phyloP scores from a whole-genome alignment of 2,113 vertebrate species.

The Tetrax tetrax region DNA sequence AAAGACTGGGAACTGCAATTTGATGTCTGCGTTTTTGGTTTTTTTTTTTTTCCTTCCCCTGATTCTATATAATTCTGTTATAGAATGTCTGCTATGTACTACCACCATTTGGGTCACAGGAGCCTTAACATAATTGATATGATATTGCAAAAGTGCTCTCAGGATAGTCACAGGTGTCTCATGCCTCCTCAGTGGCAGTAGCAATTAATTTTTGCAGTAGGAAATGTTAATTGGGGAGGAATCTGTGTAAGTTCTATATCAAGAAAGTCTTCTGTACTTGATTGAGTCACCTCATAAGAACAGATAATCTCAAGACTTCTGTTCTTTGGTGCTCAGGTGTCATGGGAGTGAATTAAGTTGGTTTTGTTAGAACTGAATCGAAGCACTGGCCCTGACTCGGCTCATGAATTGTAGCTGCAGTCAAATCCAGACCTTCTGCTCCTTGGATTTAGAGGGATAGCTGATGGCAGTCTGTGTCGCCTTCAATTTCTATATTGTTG shows the following conservation, averaged over 20 bases:
- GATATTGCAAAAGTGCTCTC: not conserved
- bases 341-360: not conserved
- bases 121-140: not conserved
- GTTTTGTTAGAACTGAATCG: not conserved
- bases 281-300: not conserved
- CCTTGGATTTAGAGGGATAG: not conserved
- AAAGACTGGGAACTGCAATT: not conserved
- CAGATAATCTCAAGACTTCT: not conserved
- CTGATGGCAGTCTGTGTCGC: not conserved
- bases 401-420: not conserved
- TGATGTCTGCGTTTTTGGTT: not conserved
- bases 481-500: not conserved
- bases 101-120: not conserved
- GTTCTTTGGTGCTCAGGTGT: not conserved
- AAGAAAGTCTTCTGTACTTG: not conserved
- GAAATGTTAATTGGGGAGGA: not conserved
- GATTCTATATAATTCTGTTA: not conserved
- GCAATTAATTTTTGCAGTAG: not conserved
- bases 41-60: not conserved
- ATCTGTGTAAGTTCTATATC: not conserved
- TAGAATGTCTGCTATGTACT: not conserved
- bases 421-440: not conserved
- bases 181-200: not conserved
- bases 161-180: not conserved
- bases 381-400: not conserved